phyloP scores from a whole-genome alignment of 2,888 invertebrate genomes.

The Apantesis nais region DNA sequence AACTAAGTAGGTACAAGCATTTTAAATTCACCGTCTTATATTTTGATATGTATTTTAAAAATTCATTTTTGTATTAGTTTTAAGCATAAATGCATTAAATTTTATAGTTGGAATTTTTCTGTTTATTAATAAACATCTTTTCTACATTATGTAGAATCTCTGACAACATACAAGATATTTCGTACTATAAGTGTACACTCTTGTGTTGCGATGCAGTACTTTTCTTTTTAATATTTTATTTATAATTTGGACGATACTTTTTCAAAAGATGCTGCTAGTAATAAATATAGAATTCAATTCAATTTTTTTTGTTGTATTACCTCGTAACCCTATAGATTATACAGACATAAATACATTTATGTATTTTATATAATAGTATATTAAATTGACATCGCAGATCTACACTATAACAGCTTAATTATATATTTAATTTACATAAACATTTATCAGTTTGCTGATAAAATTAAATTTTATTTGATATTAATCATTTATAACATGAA shows the following conservation, averaged over 20 bases:
- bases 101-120: neutral
- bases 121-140: neutral
- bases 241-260: neutral
- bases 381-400: neutral
- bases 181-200: neutral
- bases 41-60: constrained; percentile 38
- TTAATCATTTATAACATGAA: constrained; percentile 8
- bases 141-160: neutral
- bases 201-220: neutral
- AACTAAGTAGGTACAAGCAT: constrained; percentile 20
- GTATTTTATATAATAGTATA: neutral
- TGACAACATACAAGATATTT: neutral
- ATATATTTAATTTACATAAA: neutral
- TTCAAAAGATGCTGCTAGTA: neutral
- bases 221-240: neutral
- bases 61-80: neutral
- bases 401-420: neutral
- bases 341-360: neutral
- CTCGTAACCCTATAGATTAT: neutral
- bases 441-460: neutral
- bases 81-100: neutral
- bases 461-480: neutral
- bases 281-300: neutral
- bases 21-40: constrained; percentile 38
- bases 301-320: neutral